Evolutionary conservation across 2,888 invertebrate species (phyloP), one percentile per base, ranked within the genome.

Genomic region (Nasonia oneida): DNA sequence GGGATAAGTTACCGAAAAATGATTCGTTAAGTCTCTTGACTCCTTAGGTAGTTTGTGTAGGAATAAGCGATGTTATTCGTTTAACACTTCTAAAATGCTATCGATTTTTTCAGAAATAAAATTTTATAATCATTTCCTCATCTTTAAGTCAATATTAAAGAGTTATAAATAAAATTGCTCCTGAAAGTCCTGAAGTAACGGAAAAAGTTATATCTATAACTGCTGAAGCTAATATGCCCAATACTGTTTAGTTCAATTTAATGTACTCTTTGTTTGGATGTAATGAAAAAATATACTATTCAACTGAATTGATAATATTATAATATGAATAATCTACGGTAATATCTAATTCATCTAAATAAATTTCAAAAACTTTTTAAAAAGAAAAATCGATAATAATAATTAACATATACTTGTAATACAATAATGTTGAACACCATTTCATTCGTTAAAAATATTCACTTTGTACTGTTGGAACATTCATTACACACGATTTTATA

Each of bases 381-480:
- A 84, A 82, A 57, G n/a, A 77, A 81, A 74, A 75, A 29, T 77
- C 37, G 71, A 61, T 71, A 81, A 76, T 75, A 80, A 76, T 83
- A 74, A 61, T 74, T 76, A 80, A 73, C 73, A 33, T 84, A 64
- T 61, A 75, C 14, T 64, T 81, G 74, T 82, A 79, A 86, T 87
- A 79, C 84, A 79, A 74, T 81, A 81, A 81, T 81, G 53, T 78
- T 82, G 79, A 87, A 87, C 76, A 86, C 83, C 74, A 67, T 75
- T 79, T 73, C 57, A 83, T 80, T 86, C 57, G 33, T 84, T 83
- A 23, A 67, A 83, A 84, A 87, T 77, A 81, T 77, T 76, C 47
- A 74, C 70, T 85, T 87, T 85, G 87, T 87, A 87, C 87, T 87
- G 71, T 84, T 76, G 81, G 80, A 87, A 87, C 78, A 74, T 85